A percentile compares a stretch with the other conserved stretches of the same genome.
Conservation (phyloP, 2,113 vertebrate species). For the Hyperopisus bebe region DNA sequence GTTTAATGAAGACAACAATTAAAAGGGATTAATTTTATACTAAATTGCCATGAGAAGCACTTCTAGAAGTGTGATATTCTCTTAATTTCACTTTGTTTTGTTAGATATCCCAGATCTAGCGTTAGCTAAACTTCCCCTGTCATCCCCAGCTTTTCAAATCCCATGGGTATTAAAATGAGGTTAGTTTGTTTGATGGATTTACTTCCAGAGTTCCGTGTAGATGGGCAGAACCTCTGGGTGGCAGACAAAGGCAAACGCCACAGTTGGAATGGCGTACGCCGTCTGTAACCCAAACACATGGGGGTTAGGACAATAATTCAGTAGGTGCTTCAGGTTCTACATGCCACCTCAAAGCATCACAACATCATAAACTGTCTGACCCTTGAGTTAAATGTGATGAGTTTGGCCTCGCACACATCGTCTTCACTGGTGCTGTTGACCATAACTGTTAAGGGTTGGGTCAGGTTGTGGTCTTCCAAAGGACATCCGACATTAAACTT, state of each 20-base stretch:
- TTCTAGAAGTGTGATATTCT: not conserved
- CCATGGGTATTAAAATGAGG: not conserved
- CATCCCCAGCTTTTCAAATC: not conserved
- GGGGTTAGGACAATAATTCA: not conserved
- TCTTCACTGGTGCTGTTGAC: slow-evolving; percentile 34
- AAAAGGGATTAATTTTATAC: not conserved
- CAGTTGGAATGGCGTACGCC: slow-evolving; percentile 65
- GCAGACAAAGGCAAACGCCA: slow-evolving; percentile 70
- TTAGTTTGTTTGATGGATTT: slow-evolving; percentile 29
- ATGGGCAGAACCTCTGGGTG: slow-evolving; percentile 77
- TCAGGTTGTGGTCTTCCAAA: slow-evolving; percentile 30
- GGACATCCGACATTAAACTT: slow-evolving; percentile 64
- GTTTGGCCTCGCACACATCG: slow-evolving; percentile 48
- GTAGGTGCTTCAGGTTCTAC: not conserved
- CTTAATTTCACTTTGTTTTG: not conserved
- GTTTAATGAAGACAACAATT: not conserved
- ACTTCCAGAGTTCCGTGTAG: slow-evolving; percentile 73
- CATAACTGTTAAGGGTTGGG: slow-evolving; percentile 34
- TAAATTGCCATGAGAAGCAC: not conserved
- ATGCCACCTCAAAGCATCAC: not conserved
- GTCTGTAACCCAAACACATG: slow-evolving; percentile 52
- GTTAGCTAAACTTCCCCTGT: not conserved
- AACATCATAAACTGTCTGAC: slow-evolving; percentile 40
- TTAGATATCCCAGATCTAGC: not conserved
- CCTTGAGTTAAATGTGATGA: slow-evolving; percentile 69